These are phyloP conservation scores for Ischnus inquisitorius DNA, from an alignment of 2,888 invertebrate genomes.

Conservation along the genomic window DNA sequence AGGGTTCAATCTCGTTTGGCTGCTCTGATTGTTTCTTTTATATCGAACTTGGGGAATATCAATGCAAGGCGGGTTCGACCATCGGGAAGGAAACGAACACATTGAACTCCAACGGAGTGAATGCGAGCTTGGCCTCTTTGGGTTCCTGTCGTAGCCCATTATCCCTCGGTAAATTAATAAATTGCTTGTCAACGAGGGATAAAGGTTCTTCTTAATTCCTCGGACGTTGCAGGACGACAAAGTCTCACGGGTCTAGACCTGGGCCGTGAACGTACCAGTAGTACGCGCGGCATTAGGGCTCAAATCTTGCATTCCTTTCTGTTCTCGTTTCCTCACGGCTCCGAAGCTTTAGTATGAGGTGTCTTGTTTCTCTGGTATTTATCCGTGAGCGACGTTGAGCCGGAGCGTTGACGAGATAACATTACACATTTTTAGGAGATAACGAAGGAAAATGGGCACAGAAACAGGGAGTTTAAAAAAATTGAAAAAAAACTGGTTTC, in stretches of 20 bases:
- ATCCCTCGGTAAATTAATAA: constrained; percentile 82
- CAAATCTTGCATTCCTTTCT: constrained; percentile 19
- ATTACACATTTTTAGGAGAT: constrained; percentile 41
- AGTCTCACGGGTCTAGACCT: constrained; percentile 58
- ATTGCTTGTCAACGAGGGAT: constrained; percentile 78
- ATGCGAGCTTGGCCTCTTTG: constrained; percentile 44
- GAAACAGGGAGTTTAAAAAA: too few species aligned
- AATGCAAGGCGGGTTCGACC: constrained; percentile 58
- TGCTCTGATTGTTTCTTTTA: neutral
- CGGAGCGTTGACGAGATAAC: constrained; percentile 21
- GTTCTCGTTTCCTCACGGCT: neutral
- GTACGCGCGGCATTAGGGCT: constrained; percentile 35
- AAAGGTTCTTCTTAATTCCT: constrained; percentile 71
- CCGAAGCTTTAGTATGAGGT: neutral
- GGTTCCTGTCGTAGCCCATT: constrained; percentile 71
- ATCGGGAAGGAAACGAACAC: constrained; percentile 69
- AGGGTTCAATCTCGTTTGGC: constrained; percentile 14
- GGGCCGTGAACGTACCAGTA: neutral
- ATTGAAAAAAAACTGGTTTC: too few species aligned
- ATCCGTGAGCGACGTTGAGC: constrained; percentile 24
- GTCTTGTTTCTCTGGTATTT: constrained; percentile 39
- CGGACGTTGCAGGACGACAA: constrained; percentile 38
- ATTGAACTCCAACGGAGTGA: constrained; percentile 71
- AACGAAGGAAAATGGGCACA: neutral
- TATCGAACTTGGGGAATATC: neutral